Conservation (phyloP, 2,113 vertebrate species). For the Holacanthus passer region DNA sequence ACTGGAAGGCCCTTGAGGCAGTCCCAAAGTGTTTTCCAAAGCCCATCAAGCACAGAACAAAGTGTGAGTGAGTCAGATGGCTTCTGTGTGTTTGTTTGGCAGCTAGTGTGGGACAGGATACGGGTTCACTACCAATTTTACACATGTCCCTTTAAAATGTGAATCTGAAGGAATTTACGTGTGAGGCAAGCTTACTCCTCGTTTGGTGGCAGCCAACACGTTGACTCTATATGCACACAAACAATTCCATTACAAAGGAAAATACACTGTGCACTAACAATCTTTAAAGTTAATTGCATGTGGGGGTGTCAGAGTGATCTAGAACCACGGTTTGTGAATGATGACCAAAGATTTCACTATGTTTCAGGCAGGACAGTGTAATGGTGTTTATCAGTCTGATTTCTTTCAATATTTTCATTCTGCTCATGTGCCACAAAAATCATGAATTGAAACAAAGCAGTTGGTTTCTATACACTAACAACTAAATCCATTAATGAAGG, state of each 20-base stretch:
- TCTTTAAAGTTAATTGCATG: too few relatives aligned
- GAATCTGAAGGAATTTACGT: too few relatives aligned
- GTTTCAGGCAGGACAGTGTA: not conserved
- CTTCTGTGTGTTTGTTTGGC: not conserved
- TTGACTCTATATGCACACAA: not conserved
- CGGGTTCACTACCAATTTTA: not conserved
- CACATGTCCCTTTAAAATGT: too few relatives aligned
- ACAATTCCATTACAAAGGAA: not conserved
- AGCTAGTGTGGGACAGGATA: not conserved
- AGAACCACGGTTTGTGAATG: not conserved
- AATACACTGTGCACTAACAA: too few relatives aligned
- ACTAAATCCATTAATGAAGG: not conserved
- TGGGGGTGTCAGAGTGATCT: too few relatives aligned
- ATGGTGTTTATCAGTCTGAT: not conserved
- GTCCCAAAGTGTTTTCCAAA: not conserved
- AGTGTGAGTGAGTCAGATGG: not conserved
- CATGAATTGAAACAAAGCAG: not conserved
- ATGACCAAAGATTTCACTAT: not conserved
- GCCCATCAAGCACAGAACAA: not conserved
- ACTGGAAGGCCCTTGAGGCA: slow-evolving; percentile 18
- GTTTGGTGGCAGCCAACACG: not conserved
- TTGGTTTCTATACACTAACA: not conserved
- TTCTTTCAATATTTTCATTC: not conserved
- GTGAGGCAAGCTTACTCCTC: not conserved
- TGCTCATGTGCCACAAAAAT: not conserved